Evolutionary conservation across 2,113 vertebrate genomes (phyloP), one percentile per base, ranked within the genome.

Genomic region (Malaclemys terrapin): DNA sequence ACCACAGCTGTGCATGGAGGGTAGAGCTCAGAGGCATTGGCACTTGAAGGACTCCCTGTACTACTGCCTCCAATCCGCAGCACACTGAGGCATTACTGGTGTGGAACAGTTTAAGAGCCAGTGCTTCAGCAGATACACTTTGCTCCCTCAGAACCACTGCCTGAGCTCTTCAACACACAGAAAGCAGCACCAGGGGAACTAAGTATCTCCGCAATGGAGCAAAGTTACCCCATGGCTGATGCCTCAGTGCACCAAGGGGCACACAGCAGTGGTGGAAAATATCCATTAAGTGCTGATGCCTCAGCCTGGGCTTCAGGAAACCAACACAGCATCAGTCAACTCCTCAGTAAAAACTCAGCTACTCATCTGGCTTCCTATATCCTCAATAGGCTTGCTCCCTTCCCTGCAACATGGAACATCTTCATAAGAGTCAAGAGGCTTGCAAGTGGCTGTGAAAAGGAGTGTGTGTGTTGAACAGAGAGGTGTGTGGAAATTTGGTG

Each of bases 281-380:
- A 85, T 90, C 31, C 50, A 88, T 52, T 25, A 59, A 89, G 17
- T 0, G 1, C 45, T 25, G 24, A 52, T 79, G 50, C 3, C 27
- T 89, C n/a, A 85, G 78, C 69, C 80, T 65, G 42, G 54, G 47
- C 12, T 84, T 19, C 62, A 45, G 22, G 20, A 29, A 10, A 53
- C 29, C 59, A 78, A 5, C 25, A 20, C 25, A 24, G 22, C 65
- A 75, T 82, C 57, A 42, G 19, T 69, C 69, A 76, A 8, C 19
- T 38, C 2, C 3, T 38, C 57, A 62, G 13, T 62, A 29, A 31
- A 62, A 62, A 31, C 27, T 62, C 6, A 85, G 2, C 24, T 2
- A 38, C n/a, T 72, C n/a, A 38, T 20, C n/a, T 72, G 19, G 65
- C 19, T 72, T n/a, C 0, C 1, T 88, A 42, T 0, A 1, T 10